Conservation (phyloP, 2,113 vertebrate genomes). For the Eira barbara region DNA sequence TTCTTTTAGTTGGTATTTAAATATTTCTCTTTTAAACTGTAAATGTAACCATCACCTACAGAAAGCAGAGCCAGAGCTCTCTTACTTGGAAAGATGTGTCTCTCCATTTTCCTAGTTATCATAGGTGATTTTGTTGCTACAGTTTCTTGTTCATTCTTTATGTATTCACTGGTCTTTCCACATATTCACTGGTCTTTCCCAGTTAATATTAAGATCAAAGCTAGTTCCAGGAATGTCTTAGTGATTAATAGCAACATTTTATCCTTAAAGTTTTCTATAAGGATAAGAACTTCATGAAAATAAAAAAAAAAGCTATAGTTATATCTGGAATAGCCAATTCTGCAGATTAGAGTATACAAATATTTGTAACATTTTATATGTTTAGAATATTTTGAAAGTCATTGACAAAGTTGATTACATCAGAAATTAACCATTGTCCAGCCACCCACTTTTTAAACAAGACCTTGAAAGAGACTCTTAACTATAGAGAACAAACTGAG, state of each 20-base stretch:
- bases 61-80: not conserved
- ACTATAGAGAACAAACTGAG: not conserved
- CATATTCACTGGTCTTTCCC: not conserved
- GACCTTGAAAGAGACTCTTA: not conserved
- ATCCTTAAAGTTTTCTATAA: not conserved
- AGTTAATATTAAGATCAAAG: conserved; percentile 10
- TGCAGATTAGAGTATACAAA: not conserved
- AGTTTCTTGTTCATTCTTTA: not conserved
- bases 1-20: conserved; percentile 12
- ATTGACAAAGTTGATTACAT: not conserved
- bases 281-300: not conserved
- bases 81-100: not conserved
- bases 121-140: not conserved
- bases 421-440: not conserved
- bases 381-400: not conserved
- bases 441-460: not conserved
- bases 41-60: not conserved
- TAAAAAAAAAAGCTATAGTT: not conserved
- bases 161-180: not conserved
- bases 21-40: not conserved
- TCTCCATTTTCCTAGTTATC: not conserved
- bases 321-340: not conserved
- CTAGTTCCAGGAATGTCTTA: not conserved
- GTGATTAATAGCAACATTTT: not conserved
- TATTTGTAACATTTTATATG: not conserved